These are phyloP conservation scores for Phylloscopus whistleri DNA, from an alignment of 2,113 vertebrate species.

Conservation along the genomic window DNA sequence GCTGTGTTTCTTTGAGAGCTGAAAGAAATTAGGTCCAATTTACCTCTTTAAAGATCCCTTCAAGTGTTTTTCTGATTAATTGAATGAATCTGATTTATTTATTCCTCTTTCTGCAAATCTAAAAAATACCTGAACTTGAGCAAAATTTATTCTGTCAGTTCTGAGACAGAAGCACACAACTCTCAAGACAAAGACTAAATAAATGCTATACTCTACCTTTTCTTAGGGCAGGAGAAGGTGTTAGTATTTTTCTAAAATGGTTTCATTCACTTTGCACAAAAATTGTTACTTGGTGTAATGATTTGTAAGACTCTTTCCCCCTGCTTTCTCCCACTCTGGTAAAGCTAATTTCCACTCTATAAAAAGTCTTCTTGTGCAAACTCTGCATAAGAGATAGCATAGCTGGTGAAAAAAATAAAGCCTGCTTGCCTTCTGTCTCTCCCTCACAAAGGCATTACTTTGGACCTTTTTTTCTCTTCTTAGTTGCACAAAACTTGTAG, in stretches of 20 bases:
- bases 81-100: not conserved
- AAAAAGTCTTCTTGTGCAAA: not conserved
- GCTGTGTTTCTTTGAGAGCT: not conserved
- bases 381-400: not conserved
- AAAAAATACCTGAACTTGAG: not conserved
- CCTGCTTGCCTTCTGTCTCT: not conserved
- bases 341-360: not conserved
- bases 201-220: not conserved
- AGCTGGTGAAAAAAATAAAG: not conserved
- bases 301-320: not conserved
- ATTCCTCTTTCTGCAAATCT: not conserved
- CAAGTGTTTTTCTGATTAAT: not conserved
- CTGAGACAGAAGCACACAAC: not conserved
- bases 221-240: not conserved
- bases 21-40: not conserved
- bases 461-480: not conserved
- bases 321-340: not conserved
- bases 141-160: not conserved
- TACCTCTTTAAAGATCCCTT: not conserved
- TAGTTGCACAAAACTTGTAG: not conserved
- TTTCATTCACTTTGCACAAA: not conserved
- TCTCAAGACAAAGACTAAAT: not conserved
- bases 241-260: not conserved
- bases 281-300: not conserved
- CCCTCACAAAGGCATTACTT: not conserved